Base-by-base conservation (phyloP, 2,888 invertebrate species). In the Ophion ellenae region DNA sequence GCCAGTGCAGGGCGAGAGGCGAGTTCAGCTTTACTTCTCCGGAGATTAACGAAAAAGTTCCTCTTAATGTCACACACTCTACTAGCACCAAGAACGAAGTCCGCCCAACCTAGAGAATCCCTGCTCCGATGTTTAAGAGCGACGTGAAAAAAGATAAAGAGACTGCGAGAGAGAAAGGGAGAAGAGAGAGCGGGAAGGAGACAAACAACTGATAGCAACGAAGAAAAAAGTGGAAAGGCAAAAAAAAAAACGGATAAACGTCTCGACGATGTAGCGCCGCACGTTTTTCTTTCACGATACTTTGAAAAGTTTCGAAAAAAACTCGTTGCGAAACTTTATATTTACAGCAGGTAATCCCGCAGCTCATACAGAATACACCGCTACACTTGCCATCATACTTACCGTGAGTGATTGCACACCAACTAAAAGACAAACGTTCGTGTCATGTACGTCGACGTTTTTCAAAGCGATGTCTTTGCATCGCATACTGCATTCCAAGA, bases 41-140 rank as follows among this genome's bases (percentile, higher is more conserved):
- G 86, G 70, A 86, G 86, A 86, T 86, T 86, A 86, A 86, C 77
- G 86, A 81, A 47, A 86, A 86, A 86, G 86, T 86, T 86, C 74
- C 74, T 78, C 74, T 64, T 59, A 77, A 81, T 77, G 81, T 69
- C 67, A 66, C 70, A 69, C 32, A 73, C 63, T 69, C 20, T 74
- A 57, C 67, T 64, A 80, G 83, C 69, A 81, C 57, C 64, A 74
- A 77, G 80, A 80, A 83, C 74, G 69, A 78, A 81, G 76, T 57
- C 78, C 64, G 74, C 74, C 74, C 86, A 57, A 81, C 69, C 77
- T 83, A 69, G 77, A 67, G 53, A 57, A 69, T 69, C 66, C 45
- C 66, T 74, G 77, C 81, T 66, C 74, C 74, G 57, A 83, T 74
- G 77, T 77, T 77, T 63, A 7, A 59, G 53, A 76, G 57, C 57